Evolutionary conservation across 2,797 vertebrate species (phyloP), one percentile per base, ranked within the genome.

Genomic region (Furcifer pardalis): DNA sequence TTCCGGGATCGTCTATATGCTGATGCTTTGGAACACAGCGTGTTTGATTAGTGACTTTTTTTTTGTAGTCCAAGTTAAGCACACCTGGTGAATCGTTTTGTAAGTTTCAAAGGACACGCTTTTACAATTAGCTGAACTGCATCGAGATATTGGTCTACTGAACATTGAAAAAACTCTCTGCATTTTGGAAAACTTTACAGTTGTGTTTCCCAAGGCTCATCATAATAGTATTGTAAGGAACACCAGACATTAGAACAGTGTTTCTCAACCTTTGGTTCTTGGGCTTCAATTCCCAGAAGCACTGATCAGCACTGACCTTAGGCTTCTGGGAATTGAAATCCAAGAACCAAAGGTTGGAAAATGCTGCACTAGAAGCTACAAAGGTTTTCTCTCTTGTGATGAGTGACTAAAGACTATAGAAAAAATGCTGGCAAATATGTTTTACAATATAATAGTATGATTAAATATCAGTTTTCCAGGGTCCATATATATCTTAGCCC

Each of bases 21-120:
- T 44, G 85, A 84, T 86, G 21, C 15, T 89, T 92, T 87, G 80
- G 30, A 37, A 66, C 6, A 42, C 83, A 75, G n/a, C 68, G 21
- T 87, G 42, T 90, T 89, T 86, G 85, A 92, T 94, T 86, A 89
- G 89, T 86, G 82, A 27, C 62, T 46, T 92, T 94, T 91, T 86
- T 80, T 71, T 84, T 89, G 85, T 82, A 79, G n/a, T 71, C 30
- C 84, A 74, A 85, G 84, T 85, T 68, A 77, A 66, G 72, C 46
- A 89, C 83, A 46, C 90, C 85, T 25, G 77, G 77, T 84, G 83
- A 81, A 82, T 76, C 72, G 63, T 89, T 56, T 84, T 80, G 69
- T 89, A 90, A 89, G 72, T 90, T 88, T 83, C 56, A 69, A 86
- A 72, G 82, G 44, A 73, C 74, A 91, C 79, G 83, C 42, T 91